These are phyloP conservation scores for Lerista edwardsae DNA, from an alignment of 2,797 vertebrate genomes.

Conservation along the genomic window DNA sequence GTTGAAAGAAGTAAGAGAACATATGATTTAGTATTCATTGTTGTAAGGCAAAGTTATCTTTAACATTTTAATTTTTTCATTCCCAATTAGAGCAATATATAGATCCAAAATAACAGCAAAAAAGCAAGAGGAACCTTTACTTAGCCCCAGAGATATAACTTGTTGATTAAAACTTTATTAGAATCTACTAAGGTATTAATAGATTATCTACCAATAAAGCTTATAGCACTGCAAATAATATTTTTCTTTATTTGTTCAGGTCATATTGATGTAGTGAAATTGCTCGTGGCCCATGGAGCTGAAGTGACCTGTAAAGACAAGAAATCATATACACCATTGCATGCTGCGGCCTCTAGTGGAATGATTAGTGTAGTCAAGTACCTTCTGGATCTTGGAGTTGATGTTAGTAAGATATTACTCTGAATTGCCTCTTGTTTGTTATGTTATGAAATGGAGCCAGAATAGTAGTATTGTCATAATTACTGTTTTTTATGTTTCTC, in stretches of 20 bases:
- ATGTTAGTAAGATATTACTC: constrained; percentile 82
- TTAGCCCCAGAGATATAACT: not conserved
- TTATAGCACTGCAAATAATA: not conserved
- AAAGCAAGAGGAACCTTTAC: not conserved
- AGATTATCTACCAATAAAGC: not conserved
- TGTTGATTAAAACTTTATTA: not conserved
- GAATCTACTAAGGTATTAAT: not conserved
- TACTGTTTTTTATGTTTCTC: not conserved
- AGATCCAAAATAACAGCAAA: not conserved
- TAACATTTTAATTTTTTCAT: not conserved
- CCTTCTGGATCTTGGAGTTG: constrained; percentile 94
- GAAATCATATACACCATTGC: constrained; percentile 95
- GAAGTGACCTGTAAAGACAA: constrained; percentile 98
- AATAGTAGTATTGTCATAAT: not conserved
- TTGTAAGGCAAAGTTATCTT: not conserved
- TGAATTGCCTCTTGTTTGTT: not conserved
- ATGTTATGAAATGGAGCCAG: not conserved
- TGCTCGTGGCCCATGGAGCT: constrained; percentile 92
- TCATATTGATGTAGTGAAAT: constrained; percentile 96
- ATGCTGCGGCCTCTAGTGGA: constrained; percentile 95
- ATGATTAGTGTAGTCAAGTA: constrained; percentile 98
- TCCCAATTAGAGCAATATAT: not conserved
- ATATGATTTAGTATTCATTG: not conserved
- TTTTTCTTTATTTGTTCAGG: constrained; percentile 77
- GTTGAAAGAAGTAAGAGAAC: not conserved